Evolutionary conservation across 2,113 vertebrate species (phyloP).

Genomic region (Brachypteracias leptosomus): DNA sequence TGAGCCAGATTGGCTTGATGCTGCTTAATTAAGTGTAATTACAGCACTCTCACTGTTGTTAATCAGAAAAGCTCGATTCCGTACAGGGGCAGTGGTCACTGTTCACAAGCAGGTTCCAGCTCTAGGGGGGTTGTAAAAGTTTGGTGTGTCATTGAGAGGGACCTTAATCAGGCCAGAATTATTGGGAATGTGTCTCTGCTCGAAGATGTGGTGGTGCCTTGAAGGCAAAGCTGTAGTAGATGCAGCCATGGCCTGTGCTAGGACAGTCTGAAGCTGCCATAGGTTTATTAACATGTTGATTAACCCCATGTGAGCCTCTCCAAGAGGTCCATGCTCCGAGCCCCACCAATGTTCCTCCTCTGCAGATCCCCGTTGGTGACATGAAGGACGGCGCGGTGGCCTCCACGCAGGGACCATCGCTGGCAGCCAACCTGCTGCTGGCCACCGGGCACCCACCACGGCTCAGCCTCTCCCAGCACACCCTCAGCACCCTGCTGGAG

Average conservation of each 20-base stretch:
- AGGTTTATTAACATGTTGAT: accelerated
- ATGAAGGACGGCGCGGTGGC: accelerated
- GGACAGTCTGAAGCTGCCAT: neutral
- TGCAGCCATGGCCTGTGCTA: neutral
- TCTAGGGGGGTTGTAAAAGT: neutral
- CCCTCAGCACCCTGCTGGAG: slow-evolving; percentile 38
- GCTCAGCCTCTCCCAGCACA: slow-evolving; percentile 44
- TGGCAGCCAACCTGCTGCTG: neutral
- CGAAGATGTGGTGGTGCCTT: accelerated
- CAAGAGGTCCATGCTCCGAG: accelerated
- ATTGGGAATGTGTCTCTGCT: neutral
- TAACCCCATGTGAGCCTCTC: accelerated
- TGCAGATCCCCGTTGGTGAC: neutral
- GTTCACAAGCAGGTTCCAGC: neutral
- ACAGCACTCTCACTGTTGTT: neutral
- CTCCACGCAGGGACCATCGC: neutral
- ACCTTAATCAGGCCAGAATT: neutral
- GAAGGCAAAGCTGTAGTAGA: neutral
- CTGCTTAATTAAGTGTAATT: neutral
- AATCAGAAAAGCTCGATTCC: neutral
- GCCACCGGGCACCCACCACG: neutral
- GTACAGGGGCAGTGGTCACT: neutral
- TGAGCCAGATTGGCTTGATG: neutral
- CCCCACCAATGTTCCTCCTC: accelerated
- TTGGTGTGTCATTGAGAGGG: neutral